Evolutionary conservation across 1,140 invertebrate species (phyloP), one percentile per base, ranked within the genome.

Genomic region (Listronotus oregonensis): DNA sequence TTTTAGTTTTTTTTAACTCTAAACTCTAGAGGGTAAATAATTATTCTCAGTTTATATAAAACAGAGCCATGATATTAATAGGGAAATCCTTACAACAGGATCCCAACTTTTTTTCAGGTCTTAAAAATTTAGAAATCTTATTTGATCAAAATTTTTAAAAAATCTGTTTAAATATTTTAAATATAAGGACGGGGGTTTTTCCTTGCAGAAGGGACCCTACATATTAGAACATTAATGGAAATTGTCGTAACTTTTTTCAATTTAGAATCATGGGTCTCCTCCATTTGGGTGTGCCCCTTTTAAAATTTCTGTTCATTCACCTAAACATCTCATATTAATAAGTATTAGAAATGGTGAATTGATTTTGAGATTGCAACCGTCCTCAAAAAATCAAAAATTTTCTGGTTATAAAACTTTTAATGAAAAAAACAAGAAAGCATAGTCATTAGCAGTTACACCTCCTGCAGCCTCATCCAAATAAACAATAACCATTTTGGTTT

Each of bases 221-320:
- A 50, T 50, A 50, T 4, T 50, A 47, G 59, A 9, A 54, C 49
- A 52, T 62, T 43, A 3, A 62, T 51, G 9, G n/a, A 42, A 27
- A 21, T 51, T 62, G 51, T 40, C 18, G 51, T 9, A 62, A 27
- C 8, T 9, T 27, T 27, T 9, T 50, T 50, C 21, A 17, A 17
- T 50, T 18, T 6, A 8, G 47, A 12, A 21, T 50, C 12, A 32
- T 58, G 12, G 8, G 34, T 61, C 59, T 11, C 34, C 21, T 61
- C 47, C 34, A 61, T 61, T 42, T 52, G 59, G 40, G 46, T 61
- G 31, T 18, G 47, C 11, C 47, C 47, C 6, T 39, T 32, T 50
- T 61, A 39, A 40, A 42, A 61, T 21, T 51, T 43, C 51, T 61
- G 47, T 50, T 51, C n/a, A 51, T 27, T 12, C 50, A 1, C 15